Evolutionary conservation across 37 sponge, comb jelly and placozoan species (phyloP).

Genomic region (Oopsacas minuta): DNA sequence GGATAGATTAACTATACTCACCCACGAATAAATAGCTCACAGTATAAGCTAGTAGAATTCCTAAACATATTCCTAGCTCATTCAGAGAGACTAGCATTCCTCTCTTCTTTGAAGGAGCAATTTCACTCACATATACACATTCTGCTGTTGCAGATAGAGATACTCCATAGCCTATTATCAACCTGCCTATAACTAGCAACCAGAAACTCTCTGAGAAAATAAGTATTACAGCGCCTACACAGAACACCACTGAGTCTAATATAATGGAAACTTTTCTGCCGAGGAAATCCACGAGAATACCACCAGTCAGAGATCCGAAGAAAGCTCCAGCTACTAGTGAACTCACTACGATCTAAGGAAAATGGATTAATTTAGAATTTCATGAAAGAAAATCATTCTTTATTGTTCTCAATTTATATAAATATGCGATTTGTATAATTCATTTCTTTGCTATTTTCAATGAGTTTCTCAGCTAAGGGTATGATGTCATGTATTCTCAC

Average conservation of each 20-base stretch:
- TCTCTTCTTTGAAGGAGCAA: conserved; percentile 28
- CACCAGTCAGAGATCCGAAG: not conserved
- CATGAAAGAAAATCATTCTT: not conserved
- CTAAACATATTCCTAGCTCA: conserved; percentile 25
- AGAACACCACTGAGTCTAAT: not conserved
- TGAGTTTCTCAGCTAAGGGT: no score
- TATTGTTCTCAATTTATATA: no score
- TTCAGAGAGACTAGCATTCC: conserved; percentile 24
- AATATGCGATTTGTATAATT: not conserved
- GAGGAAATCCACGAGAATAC: not conserved
- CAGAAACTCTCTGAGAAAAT: not conserved
- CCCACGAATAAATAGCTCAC: conserved; percentile 14
- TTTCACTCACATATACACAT: conserved; percentile 35
- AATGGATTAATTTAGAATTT: not conserved
- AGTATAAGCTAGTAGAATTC: conserved; percentile 22
- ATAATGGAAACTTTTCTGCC: not conserved
- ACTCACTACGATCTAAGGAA: not conserved
- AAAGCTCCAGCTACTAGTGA: not conserved
- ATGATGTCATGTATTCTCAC: no score
- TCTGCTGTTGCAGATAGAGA: conserved; percentile 26
- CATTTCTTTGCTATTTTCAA: not conserved
- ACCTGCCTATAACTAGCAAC: conserved; percentile 24
- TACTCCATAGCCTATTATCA: conserved; percentile 39
- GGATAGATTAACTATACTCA: not conserved
- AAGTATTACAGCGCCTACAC: not conserved